These are phyloP conservation scores for Chironomus riparius DNA, from an alignment of 2,888 invertebrate species.

Conservation along the genomic window DNA sequence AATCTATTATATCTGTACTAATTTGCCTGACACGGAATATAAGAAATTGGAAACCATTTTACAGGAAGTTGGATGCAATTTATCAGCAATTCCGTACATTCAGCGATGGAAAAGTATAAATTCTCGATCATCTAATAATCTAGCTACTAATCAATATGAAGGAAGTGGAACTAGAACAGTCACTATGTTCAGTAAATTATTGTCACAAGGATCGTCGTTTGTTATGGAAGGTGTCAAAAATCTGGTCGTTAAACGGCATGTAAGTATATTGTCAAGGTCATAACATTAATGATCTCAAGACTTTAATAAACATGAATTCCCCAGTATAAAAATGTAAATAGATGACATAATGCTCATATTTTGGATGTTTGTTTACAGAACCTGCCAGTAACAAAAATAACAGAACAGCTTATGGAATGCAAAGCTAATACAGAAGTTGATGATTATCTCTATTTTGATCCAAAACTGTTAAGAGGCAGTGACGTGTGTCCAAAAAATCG, in stretches of 20 bases:
- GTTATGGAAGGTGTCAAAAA: slow-evolving; percentile 99
- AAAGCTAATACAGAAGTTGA: slow-evolving; percentile 68
- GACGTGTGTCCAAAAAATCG: slow-evolving; percentile 55
- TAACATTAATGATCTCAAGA: no score
- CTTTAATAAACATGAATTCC: background rate
- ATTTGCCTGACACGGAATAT: slow-evolving; percentile 72
- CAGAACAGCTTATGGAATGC: slow-evolving; percentile 79
- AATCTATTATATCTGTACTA: slow-evolving; percentile 82
- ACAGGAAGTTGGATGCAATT: slow-evolving; percentile 72
- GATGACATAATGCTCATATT: background rate
- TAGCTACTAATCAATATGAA: slow-evolving; percentile 73
- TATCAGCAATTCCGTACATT: slow-evolving; percentile 77
- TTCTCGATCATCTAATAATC: slow-evolving; percentile 37
- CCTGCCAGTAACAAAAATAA: slow-evolving; percentile 86
- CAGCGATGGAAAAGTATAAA: slow-evolving; percentile 65
- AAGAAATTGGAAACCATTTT: slow-evolving; percentile 75
- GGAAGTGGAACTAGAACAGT: slow-evolving; percentile 92
- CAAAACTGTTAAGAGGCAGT: slow-evolving; percentile 75
- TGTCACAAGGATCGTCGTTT: slow-evolving; percentile 94
- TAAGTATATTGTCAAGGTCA: slow-evolving; percentile 44
- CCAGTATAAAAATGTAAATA: background rate
- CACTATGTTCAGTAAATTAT: slow-evolving; percentile 96
- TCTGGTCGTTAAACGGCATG: slow-evolving; percentile 95
- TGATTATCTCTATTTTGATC: slow-evolving; percentile 90
- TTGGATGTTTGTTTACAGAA: slow-evolving; percentile 50